These are phyloP conservation scores for Bembecia ichneumoniformis DNA, from an alignment of 2,888 invertebrate genomes.

Conservation along the genomic window DNA sequence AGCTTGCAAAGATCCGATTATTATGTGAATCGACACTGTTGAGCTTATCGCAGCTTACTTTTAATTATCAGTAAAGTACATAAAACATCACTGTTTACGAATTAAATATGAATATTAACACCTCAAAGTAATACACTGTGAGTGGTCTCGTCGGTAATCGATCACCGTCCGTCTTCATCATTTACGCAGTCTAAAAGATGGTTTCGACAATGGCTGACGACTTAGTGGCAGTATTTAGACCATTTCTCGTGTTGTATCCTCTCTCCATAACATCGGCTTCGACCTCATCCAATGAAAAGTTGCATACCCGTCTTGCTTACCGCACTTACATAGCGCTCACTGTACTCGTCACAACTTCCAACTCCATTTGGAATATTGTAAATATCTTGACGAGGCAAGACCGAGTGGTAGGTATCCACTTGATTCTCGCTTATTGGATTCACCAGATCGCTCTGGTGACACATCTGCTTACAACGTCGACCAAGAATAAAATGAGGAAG, in stretches of 20 bases:
- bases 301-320: not conserved
- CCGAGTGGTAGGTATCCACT: not conserved
- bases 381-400: not conserved
- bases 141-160: too few relatives aligned
- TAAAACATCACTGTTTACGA: too few relatives aligned
- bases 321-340: not conserved
- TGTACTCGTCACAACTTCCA: not conserved
- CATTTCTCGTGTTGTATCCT: not conserved
- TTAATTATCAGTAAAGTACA: too few relatives aligned
- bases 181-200: too few relatives aligned
- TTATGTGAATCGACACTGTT: too few relatives aligned
- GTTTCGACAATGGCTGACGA: too few relatives aligned
- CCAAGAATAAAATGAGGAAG: conserved; percentile 2
- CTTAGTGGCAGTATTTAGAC: not conserved
- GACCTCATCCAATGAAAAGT: not conserved
- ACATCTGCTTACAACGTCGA: not conserved
- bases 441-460: not conserved
- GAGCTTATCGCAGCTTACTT: too few relatives aligned
- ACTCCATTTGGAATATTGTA: not conserved
- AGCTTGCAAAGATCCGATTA: too few relatives aligned
- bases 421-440: not conserved
- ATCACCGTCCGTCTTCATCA: too few relatives aligned
- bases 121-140: too few relatives aligned
- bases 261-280: not conserved
- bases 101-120: too few relatives aligned